Conservation (phyloP, 2,888 invertebrate genomes). For the Hemithea aestivaria region DNA sequence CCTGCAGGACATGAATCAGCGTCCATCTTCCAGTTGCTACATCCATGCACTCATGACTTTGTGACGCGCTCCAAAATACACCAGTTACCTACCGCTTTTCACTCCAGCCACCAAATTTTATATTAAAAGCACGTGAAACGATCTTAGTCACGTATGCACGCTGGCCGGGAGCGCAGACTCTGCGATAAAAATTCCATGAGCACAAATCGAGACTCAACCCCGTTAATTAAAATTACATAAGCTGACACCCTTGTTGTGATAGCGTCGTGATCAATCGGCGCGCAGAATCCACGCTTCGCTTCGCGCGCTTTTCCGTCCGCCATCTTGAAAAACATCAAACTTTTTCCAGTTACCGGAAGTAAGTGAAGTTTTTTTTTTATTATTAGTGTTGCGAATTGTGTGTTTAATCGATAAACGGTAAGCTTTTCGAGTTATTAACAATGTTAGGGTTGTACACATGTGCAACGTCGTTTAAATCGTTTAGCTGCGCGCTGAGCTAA, state of each 20-base stretch:
- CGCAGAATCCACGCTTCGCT: slow-evolving; percentile 31
- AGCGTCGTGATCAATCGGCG: slow-evolving; percentile 23
- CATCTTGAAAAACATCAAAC: slow-evolving; percentile 41
- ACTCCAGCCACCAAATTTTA: slow-evolving; percentile 63
- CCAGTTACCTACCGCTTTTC: slow-evolving; percentile 49
- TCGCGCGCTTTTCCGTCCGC: slow-evolving; percentile 56
- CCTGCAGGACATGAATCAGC: slow-evolving; percentile 24
- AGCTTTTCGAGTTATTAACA: slow-evolving; percentile 16
- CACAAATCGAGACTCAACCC: slow-evolving; percentile 39
- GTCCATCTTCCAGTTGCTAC: slow-evolving; percentile 31
- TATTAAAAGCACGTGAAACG: slow-evolving; percentile 58
- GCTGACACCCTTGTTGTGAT: slow-evolving; percentile 28
- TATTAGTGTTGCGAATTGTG: slow-evolving; percentile 19
- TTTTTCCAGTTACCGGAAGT: slow-evolving; percentile 53
- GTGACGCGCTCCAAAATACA: slow-evolving; percentile 62
- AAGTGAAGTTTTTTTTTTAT: slow-evolving; percentile 51
- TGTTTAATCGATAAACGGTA: slow-evolving; percentile 26
- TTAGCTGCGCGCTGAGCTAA: slow-evolving; percentile 36
- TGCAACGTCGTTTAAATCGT: slow-evolving; percentile 34
- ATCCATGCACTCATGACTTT: slow-evolving; percentile 42
- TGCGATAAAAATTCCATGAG: slow-evolving; percentile 55
- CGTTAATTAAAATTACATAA: slow-evolving; percentile 19
- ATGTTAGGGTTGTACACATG: slow-evolving; percentile 12
- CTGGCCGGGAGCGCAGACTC: slow-evolving; percentile 59
- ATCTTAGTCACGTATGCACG: slow-evolving; percentile 66